These are phyloP conservation scores for Armadillidium nasatum DNA, from an alignment of 1,140 invertebrate species.

Conservation along the genomic window DNA sequence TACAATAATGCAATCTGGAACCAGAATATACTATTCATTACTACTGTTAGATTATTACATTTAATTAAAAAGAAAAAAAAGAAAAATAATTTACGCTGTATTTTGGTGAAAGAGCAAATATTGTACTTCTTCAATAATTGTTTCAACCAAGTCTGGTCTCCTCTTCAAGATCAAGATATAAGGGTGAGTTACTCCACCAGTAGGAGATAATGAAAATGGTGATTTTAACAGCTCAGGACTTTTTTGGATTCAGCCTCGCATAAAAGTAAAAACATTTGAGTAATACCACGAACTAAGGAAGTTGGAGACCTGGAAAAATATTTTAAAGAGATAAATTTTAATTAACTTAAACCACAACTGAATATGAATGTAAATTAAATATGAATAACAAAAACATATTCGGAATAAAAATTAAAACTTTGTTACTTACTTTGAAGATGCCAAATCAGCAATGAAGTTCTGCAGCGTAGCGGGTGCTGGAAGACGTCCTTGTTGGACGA, in stretches of 20 bases:
- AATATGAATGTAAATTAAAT: too few species aligned
- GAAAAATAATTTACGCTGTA: neutral
- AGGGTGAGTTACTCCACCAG: neutral
- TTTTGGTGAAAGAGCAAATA: constrained; percentile 3
- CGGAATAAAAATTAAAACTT: too few species aligned
- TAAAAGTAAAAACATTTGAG: neutral
- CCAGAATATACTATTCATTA: too few species aligned
- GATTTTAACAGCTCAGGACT: neutral
- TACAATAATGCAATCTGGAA: too few species aligned
- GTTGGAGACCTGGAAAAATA: neutral
- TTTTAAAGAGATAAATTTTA: too few species aligned
- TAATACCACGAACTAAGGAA: neutral
- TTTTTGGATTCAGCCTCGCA: neutral
- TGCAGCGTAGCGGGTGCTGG: constrained; percentile 32
- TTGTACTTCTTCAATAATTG: neutral
- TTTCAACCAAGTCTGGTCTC: neutral
- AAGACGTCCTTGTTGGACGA: constrained; percentile 17
- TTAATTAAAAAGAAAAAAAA: too few species aligned
- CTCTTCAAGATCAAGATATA: neutral
- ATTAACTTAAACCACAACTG: too few species aligned
- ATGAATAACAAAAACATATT: too few species aligned
- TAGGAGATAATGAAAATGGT: neutral
- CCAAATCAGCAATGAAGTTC: constrained; percentile 35
- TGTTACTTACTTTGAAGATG: constrained; percentile 24
- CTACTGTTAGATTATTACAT: too few species aligned